Base-by-base conservation (phyloP, 2,888 invertebrate genomes). In the Orthosia gracilis region DNA sequence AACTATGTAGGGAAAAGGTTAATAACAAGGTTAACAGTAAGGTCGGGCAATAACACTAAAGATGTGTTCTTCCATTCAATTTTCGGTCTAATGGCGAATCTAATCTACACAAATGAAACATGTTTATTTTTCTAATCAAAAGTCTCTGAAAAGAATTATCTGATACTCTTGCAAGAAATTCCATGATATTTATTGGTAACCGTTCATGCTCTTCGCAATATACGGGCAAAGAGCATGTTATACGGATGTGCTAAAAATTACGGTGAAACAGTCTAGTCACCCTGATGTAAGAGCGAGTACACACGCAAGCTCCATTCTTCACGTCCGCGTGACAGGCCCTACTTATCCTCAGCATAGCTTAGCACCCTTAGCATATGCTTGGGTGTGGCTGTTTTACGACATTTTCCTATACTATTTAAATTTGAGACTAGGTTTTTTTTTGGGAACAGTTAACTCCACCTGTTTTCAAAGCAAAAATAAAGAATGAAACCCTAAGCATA, bases 301-400 rank as follows among this genome's bases (percentile, higher is more conserved):
- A 66, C 84, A 80, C 84, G 80, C 84, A 45, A 83, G 47, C 57
- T 66, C 58, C 54, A 80, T 80, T 69, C 62, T 73, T 80, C 62
- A 80, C 73, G 80, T 13, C 80, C 69, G 55, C 73, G 69, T 80
- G 80, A 73, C 80, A 79, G 68, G 57, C 49, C 17, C 31, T 79
- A 83, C 68, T 79, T 73, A 79, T 79, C 80, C 80, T 72, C 54
- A 49, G 65, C 69, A 58, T 58, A 58, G 84, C 57, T 49, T 50
- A 57, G 47, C 78, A 82, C 55, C 64, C 57, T 80, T 72, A 62
- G 72, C 65, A 63, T 79, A 72, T 61, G 15, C 62, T 62, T 57
- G 59, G 80, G 84, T 64, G 69, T 52, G 80, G 55, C 23, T 55
- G n/a, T 26, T 73, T 72, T 69, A 79, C 55, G 55, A 73, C 67